A percentile compares a stretch with the other conserved stretches of the same genome.
phyloP scores from a whole-genome alignment of 2,797 vertebrate species.

The Melopsittacus undulatus region DNA sequence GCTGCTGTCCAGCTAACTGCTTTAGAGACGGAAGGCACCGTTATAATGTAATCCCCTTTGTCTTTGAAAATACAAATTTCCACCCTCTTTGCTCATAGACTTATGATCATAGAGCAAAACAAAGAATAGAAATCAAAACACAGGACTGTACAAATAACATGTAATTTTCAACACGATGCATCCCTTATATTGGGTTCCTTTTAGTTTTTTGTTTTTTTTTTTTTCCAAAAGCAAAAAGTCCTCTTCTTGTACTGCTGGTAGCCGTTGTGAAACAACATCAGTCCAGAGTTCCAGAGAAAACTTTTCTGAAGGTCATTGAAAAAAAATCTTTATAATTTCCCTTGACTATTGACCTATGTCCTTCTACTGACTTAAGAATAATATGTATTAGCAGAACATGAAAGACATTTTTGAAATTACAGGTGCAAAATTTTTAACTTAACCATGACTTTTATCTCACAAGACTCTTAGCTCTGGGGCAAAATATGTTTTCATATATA shows the following conservation, averaged over 20 bases:
- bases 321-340: slow-evolving; percentile 29
- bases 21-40: slow-evolving; percentile 26
- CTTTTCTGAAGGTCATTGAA: neutral
- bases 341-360: neutral
- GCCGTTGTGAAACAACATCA: neutral
- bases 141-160: neutral
- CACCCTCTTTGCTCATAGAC: neutral
- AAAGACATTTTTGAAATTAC: neutral
- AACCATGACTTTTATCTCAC: neutral
- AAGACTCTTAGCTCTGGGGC: neutral
- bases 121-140: neutral
- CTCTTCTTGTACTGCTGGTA: neutral
- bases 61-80: slow-evolving; percentile 9
- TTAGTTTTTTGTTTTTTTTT: neutral
- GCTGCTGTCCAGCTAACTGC: slow-evolving; percentile 20
- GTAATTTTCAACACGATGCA: neutral
- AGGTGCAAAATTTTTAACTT: neutral
- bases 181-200: neutral
- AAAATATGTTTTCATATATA: neutral
- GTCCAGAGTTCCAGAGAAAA: neutral
- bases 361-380: neutral
- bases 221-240: neutral
- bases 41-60: slow-evolving; percentile 19
- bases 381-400: neutral
- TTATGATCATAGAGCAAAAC: neutral